Conservation (phyloP, 2,888 invertebrate species). For the Abrostola tripartita region DNA sequence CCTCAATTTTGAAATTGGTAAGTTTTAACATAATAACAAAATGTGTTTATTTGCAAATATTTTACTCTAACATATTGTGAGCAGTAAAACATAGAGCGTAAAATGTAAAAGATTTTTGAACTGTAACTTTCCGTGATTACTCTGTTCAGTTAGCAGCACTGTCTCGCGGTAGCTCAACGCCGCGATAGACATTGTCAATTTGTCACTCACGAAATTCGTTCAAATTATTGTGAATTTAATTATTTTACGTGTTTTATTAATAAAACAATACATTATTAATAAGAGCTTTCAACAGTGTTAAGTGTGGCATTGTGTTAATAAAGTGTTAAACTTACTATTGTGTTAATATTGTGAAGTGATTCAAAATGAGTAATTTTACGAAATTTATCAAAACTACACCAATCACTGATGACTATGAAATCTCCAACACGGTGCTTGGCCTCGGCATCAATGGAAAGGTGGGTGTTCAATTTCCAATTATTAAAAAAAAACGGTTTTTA, state of each 20-base stretch:
- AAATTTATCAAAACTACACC: slow-evolving; percentile 92
- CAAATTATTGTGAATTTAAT: slow-evolving; percentile 18
- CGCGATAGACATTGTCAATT: slow-evolving; percentile 39
- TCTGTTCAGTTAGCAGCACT: slow-evolving; percentile 22
- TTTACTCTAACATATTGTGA: no score
- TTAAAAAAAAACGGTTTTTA: slow-evolving; percentile 30
- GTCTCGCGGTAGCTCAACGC: slow-evolving; percentile 47
- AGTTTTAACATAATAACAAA: no score
- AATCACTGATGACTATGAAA: slow-evolving; percentile 96
- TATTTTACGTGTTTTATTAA: slow-evolving; percentile 27
- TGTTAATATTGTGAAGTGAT: slow-evolving; percentile 58
- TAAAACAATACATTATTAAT: slow-evolving; percentile 14
- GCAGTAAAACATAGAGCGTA: no score
- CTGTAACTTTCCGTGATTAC: background rate
- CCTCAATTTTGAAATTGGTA: no score
- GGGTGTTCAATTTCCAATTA: slow-evolving; percentile 52
- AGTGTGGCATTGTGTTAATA: slow-evolving; percentile 55
- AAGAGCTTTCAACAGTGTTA: slow-evolving; percentile 25
- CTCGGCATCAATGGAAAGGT: slow-evolving; percentile 99
- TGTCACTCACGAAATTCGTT: slow-evolving; percentile 22
- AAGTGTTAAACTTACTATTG: slow-evolving; percentile 53
- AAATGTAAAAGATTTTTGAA: background rate
- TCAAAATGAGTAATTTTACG: slow-evolving; percentile 78
- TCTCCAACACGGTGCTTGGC: slow-evolving; percentile 97
- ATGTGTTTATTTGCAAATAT: no score